phyloP scores from a whole-genome alignment of 2,113 vertebrate genomes.

The Hemiprocne comata region DNA sequence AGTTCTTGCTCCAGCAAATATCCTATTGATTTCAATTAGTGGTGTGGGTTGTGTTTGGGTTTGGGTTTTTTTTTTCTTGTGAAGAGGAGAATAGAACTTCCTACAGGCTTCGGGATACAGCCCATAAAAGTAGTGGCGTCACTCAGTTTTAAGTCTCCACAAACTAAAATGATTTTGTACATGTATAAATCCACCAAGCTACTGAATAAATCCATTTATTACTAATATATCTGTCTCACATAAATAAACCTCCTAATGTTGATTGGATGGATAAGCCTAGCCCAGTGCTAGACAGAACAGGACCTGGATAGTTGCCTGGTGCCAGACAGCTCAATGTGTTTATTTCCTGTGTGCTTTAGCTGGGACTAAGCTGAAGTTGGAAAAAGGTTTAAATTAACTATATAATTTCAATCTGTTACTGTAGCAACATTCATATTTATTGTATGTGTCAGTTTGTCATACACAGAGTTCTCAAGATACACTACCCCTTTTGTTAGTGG shows the following conservation, averaged over 20 bases:
- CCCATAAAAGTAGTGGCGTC: neutral
- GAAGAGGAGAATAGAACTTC: neutral
- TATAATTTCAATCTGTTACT: slow-evolving; percentile 72
- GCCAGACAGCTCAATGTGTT: slow-evolving; percentile 74
- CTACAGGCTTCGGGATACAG: neutral
- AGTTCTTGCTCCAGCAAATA: neutral
- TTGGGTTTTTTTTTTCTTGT: neutral
- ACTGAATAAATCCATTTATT: slow-evolving; percentile 75
- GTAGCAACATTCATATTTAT: slow-evolving; percentile 72
- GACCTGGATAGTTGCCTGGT: slow-evolving; percentile 60
- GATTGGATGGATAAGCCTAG: slow-evolving; percentile 63
- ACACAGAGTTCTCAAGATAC: slow-evolving; percentile 59
- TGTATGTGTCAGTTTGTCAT: slow-evolving; percentile 79
- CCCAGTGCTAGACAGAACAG: slow-evolving; percentile 50
- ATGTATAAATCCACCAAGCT: slow-evolving; percentile 38
- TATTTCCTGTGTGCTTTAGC: slow-evolving; percentile 77
- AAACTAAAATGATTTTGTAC: slow-evolving; percentile 37
- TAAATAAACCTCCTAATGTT: slow-evolving; percentile 71
- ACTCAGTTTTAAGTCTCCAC: neutral
- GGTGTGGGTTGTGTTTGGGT: neutral
- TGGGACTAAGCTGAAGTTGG: slow-evolving; percentile 4
- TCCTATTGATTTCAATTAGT: neutral
- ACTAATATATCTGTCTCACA: slow-evolving; percentile 52
- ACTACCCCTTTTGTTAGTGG: slow-evolving; percentile 66
- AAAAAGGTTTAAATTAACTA: slow-evolving; percentile 76